phyloP scores from a whole-genome alignment of 2,888 invertebrate species.

The Anticlea derivata region DNA sequence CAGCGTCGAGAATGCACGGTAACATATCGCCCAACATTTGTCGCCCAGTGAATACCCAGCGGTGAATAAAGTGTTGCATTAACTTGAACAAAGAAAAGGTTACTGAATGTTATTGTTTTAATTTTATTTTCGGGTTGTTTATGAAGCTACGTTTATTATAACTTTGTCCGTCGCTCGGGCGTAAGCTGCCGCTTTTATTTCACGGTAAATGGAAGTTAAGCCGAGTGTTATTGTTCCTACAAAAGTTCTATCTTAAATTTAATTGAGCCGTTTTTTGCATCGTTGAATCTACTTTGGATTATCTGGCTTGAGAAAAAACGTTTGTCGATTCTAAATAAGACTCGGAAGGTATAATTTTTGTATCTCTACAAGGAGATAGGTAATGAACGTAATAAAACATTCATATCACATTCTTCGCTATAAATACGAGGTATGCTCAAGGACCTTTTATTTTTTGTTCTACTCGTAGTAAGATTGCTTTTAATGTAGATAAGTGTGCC shows the following conservation, averaged over 20 bases:
- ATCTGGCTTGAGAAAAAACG: neutral
- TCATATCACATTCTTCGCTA: too few species aligned
- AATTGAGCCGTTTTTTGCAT: slow-evolving; percentile 11
- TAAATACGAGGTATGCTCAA: too few species aligned
- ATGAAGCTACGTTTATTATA: slow-evolving; percentile 36
- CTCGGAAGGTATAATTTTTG: too few species aligned
- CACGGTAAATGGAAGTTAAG: slow-evolving; percentile 30
- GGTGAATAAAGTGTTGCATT: slow-evolving; percentile 16
- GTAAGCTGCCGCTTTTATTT: slow-evolving; percentile 28
- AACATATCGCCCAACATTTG: slow-evolving; percentile 3
- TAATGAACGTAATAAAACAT: too few species aligned
- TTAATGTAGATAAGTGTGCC: too few species aligned
- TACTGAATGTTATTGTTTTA: slow-evolving; percentile 37
- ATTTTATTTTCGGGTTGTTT: slow-evolving; percentile 37
- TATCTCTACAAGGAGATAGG: too few species aligned
- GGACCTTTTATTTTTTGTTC: too few species aligned
- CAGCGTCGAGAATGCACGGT: too few species aligned
- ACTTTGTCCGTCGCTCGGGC: slow-evolving; percentile 32
- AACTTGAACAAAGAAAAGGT: slow-evolving; percentile 35
- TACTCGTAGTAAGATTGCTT: too few species aligned
- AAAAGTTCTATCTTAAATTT: slow-evolving; percentile 19
- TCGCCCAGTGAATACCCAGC: neutral
- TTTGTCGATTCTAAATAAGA: too few species aligned
- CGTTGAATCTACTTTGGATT: slow-evolving; percentile 1
- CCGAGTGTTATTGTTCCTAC: slow-evolving; percentile 22